Conservation (phyloP, 2,888 invertebrate genomes). For the Patella ulyssiponensis region DNA sequence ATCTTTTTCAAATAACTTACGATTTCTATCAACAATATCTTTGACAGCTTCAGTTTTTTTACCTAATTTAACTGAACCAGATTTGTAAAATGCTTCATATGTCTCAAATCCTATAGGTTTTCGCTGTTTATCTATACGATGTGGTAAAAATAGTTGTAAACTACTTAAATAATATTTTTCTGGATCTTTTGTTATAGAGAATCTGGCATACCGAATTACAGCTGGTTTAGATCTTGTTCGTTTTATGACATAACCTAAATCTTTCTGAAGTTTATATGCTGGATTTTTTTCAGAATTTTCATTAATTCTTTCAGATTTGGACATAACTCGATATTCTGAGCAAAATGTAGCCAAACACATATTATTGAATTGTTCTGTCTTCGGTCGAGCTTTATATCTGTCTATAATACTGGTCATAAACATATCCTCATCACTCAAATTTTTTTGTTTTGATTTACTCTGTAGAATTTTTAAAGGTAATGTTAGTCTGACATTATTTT, state of each 20-base stretch:
- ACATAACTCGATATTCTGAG: constrained; percentile 23
- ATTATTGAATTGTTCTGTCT: neutral
- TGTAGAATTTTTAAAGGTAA: neutral
- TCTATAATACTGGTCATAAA: constrained; percentile 23
- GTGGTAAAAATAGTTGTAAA: constrained; percentile 16
- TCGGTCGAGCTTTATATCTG: constrained; percentile 4
- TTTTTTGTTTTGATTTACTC: neutral
- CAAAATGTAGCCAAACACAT: constrained; percentile 18
- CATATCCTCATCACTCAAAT: constrained; percentile 19
- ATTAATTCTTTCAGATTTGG: constrained; percentile 13
- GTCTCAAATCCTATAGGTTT: neutral
- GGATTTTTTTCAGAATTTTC: constrained; percentile 14
- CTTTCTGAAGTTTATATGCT: constrained; percentile 11
- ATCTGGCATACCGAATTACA: constrained; percentile 7
- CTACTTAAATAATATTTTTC: constrained; percentile 15
- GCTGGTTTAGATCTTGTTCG: constrained; percentile 4
- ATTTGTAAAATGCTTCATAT: constrained; percentile 9
- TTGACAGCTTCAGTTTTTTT: neutral
- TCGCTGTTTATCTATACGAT: neutral
- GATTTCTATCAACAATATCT: constrained; percentile 11
- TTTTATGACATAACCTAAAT: constrained; percentile 1
- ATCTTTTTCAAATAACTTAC: constrained; percentile 4
- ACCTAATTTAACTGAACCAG: neutral
- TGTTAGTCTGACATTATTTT: constrained; percentile 15
- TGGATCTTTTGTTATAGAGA: neutral